Percentiles rank a stretch among this genome's conserved stretches.
These are phyloP conservation scores for Oegoconia quadripuncta DNA, from an alignment of 2,888 invertebrate genomes.

Conservation along the genomic window DNA sequence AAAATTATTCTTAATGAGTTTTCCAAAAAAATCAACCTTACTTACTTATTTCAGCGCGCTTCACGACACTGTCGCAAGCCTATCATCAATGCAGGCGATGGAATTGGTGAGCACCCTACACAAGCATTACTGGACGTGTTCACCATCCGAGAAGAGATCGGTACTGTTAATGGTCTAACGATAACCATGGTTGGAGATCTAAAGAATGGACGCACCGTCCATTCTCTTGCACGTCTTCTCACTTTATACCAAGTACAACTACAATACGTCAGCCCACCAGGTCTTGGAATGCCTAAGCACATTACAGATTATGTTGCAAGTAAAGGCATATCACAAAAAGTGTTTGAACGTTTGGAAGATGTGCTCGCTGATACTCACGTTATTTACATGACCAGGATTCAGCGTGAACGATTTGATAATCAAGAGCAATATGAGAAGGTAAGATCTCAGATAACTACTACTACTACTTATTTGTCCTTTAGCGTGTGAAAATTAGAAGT, in stretches of 20 bases:
- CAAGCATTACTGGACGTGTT: slow-evolving; percentile 98
- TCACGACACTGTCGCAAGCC: slow-evolving; percentile 91
- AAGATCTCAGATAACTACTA: slow-evolving; percentile 22
- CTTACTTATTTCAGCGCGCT: slow-evolving; percentile 81
- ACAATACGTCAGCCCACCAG: slow-evolving; percentile 93
- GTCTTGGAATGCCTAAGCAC: slow-evolving; percentile 94
- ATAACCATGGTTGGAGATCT: slow-evolving; percentile 99
- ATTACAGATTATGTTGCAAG: slow-evolving; percentile 88
- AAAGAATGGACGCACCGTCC: slow-evolving; percentile 98
- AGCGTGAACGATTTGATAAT: slow-evolving; percentile 92
- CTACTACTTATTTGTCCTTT: neutral
- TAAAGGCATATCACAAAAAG: slow-evolving; percentile 88
- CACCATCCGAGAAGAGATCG: slow-evolving; percentile 98
- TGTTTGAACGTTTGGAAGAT: slow-evolving; percentile 86
- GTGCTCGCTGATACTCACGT: slow-evolving; percentile 97
- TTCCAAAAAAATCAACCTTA: neutral
- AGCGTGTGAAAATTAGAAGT: too few relatives aligned
- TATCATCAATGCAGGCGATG: slow-evolving; percentile 98
- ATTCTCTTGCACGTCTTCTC: slow-evolving; percentile 95
- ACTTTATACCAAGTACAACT: slow-evolving; percentile 96
- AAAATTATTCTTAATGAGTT: neutral
- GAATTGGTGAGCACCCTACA: slow-evolving; percentile 97
- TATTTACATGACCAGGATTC: slow-evolving; percentile 98
- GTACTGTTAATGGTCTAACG: slow-evolving; percentile 97
- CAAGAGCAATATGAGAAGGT: slow-evolving; percentile 93